phyloP scores from a whole-genome alignment of 2,113 vertebrate genomes.

The Lasiurus cinereus region DNA sequence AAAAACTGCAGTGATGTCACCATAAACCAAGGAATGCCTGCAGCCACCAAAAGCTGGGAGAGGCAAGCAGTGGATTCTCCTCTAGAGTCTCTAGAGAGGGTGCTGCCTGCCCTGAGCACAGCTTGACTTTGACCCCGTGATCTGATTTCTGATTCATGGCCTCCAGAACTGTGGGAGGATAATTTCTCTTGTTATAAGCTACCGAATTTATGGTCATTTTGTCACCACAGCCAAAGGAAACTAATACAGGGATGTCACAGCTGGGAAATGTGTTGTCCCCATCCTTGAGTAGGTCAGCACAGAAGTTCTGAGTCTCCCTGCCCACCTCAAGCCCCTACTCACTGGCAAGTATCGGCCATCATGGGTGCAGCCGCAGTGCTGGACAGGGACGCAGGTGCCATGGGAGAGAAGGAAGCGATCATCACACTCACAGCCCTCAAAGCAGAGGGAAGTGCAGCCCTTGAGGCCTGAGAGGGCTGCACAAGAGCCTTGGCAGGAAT shows the following conservation, averaged over 20 bases:
- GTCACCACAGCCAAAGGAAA: background rate
- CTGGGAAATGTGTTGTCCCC: background rate
- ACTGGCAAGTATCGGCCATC: constrained; percentile 78
- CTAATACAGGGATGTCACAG: background rate
- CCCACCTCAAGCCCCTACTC: constrained; percentile 47
- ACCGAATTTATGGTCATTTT: background rate
- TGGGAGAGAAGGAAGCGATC: constrained; percentile 82
- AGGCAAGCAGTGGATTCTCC: background rate
- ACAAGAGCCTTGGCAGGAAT: constrained; percentile 84
- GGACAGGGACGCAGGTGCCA: constrained; percentile 78
- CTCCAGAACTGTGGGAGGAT: background rate
- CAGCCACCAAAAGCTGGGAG: background rate
- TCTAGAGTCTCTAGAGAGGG: background rate
- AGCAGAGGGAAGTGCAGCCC: constrained; percentile 77
- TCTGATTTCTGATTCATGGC: background rate
- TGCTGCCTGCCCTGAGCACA: too few relatives aligned
- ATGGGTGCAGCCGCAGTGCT: constrained; percentile 81
- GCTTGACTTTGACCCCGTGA: background rate
- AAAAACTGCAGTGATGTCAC: background rate
- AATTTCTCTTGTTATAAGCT: background rate
- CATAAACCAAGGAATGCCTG: background rate
- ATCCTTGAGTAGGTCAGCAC: background rate
- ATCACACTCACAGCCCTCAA: constrained; percentile 85
- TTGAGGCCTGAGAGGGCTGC: constrained; percentile 42
- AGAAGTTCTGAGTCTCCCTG: constrained; percentile 50